Conservation (phyloP, 2,888 invertebrate genomes). For the Tipula lateralis region DNA sequence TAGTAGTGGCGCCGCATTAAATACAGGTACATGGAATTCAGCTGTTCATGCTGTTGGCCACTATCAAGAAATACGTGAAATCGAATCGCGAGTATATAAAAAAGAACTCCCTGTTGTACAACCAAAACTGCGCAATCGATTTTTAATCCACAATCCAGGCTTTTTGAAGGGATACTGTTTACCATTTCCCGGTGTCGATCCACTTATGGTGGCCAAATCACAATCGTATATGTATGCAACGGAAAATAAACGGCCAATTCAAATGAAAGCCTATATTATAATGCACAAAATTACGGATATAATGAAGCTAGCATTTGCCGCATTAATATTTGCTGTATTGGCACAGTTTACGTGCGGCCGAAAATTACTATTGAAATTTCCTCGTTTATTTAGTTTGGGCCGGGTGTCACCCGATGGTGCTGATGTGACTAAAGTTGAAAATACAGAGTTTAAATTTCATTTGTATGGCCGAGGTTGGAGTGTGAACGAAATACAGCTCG, state of each 20-base stretch:
- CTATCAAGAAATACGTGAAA: constrained; percentile 53
- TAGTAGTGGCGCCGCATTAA: constrained; percentile 51
- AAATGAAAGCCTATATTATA: constrained; percentile 60
- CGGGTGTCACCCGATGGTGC: constrained; percentile 58
- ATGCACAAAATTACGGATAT: constrained; percentile 45
- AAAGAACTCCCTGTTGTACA: constrained; percentile 53
- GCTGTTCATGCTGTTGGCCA: constrained; percentile 65
- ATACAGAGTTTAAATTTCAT: constrained; percentile 56
- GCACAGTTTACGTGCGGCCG: constrained; percentile 56
- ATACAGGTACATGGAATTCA: constrained; percentile 81
- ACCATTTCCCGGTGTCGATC: constrained; percentile 72
- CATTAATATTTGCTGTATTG: constrained; percentile 54
- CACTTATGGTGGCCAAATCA: constrained; percentile 65
- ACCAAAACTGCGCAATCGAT: constrained; percentile 52
- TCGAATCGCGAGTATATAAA: constrained; percentile 61
- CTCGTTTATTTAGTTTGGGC: constrained; percentile 33
- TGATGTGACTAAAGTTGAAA: constrained; percentile 52
- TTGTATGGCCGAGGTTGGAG: constrained; percentile 72
- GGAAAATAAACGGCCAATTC: constrained; percentile 63
- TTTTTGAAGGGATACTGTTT: constrained; percentile 54
- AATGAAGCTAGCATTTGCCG: constrained; percentile 41
- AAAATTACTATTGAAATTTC: constrained; percentile 53
- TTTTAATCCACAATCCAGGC: neutral
- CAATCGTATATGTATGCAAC: constrained; percentile 63
- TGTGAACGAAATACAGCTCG: constrained; percentile 46